Base-by-base conservation (phyloP, 1,140 invertebrate genomes). In the Triops cancriformis region DNA sequence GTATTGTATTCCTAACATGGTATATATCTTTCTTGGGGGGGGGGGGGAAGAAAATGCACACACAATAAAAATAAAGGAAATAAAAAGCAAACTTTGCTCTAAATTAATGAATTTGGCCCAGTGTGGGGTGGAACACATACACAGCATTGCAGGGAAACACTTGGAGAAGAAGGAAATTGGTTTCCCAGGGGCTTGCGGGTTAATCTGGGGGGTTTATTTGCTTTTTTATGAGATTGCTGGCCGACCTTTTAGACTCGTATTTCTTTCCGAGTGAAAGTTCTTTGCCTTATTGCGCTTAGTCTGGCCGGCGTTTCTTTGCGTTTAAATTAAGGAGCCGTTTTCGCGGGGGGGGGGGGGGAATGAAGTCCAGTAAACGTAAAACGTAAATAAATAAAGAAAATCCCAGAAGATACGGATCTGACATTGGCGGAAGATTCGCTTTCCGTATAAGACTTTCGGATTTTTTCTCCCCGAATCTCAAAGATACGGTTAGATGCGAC, bases 121-220 rank as follows among this genome's bases (percentile, higher is more conserved):
- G 31, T 37, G 31, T 64, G 51, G 18, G 51, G 23, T 64, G 51
- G 51, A 23, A 64, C 31, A 23, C 51, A 64, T 64, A 64, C 51
- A 64, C 18, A 64, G 10, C 51, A 64, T 64, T 64, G 51, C 51
- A 64, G 51, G 51, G 31, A 37, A 64, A 64, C 51, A 64, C 51
- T 64, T 64, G 51, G 51, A n/a, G 51, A 64, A 64, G 51, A 64
- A 64, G n/a, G 51, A 64, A 64, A 64, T 64, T 64, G 51, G 51
- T 64, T 64, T 64, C 51, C 51, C 51, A 64, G 51, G 51, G 51
- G 51, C n/a, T 64, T 64, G 51, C 51, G 51, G 51, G 51, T 64
- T 64, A 64, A 64, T 64, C 23, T 23, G 14, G 51, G 18, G 14
- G 51, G 18, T 64, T 64, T 64, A 64, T 23, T 64, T 64, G 51